Base-by-base conservation (phyloP, 2,797 vertebrate species). In the Acrossocheilus fasciatus region DNA sequence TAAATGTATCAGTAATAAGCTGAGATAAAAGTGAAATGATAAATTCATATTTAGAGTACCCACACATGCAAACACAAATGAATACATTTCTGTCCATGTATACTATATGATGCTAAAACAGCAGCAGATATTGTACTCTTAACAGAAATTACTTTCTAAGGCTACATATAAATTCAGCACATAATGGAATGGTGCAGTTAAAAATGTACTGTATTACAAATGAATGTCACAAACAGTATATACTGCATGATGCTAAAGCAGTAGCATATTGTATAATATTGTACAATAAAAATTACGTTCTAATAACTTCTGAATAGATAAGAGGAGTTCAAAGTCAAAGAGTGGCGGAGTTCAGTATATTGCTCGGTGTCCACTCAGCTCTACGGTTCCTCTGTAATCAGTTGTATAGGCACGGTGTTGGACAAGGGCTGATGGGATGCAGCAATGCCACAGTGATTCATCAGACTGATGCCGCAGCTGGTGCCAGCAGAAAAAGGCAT, bases 401-500 rank as follows among this genome's bases (percentile, higher is more conserved):
- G 96, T 92, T 91, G 92, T 86, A 90, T 95, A 97, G 86, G 95
- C 95, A 72, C 95, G 96, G 97, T 96, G 3, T 94, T 95, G 89
- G 97, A 97, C 92, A 98, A 94, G 47, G 97, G 95, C 20, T 96
- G 96, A 11, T 97, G 97, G 91, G 93, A 93, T 92, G 96, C 96
- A 18, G 96, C 94, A 1, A 97, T 97, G 91, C 96, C 91, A 86
- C 97, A 99, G 95, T 98, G 97, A 94, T 98, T 98, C 91, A 98
- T 96, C 95, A 99, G 95, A 94, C 96, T 96, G 94, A 97, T 95
- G 95, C 96, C 95, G 93, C 97, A 98, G 91, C 95, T 95, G 89
- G 95, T 88, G 6, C 84, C 79, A 0, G 72, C 6, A 7, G 88
- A 96, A 94, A 98, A 98, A 96, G 97, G 97, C 97, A 97, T 99